phyloP scores from a whole-genome alignment of 2,797 vertebrate genomes.

The Microctenopoma lineatum region DNA sequence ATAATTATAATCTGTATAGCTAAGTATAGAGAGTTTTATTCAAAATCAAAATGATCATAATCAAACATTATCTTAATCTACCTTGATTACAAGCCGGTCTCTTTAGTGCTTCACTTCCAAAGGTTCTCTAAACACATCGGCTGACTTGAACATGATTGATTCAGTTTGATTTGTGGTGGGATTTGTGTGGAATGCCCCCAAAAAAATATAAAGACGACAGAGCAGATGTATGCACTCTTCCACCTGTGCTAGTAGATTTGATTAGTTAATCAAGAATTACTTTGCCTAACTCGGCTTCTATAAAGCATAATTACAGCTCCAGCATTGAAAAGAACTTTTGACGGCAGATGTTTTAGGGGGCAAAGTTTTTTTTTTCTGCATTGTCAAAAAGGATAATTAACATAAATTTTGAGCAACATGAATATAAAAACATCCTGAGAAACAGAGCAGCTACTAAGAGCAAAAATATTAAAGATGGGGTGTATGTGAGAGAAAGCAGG shows the following conservation, averaged over 20 bases:
- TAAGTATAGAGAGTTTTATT: slow-evolving; percentile 37
- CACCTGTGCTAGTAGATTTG: slow-evolving; percentile 73
- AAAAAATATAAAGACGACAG: slow-evolving; percentile 38
- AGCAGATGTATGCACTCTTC: slow-evolving; percentile 59
- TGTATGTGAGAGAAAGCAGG: slow-evolving; percentile 16
- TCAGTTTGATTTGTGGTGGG: slow-evolving; percentile 50
- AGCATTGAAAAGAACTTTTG: slow-evolving; percentile 29
- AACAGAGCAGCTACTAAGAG: slow-evolving; percentile 10
- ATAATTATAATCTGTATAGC: slow-evolving; percentile 45
- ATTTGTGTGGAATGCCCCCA: slow-evolving; percentile 23
- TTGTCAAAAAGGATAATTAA: slow-evolving; percentile 16
- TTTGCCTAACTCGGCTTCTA: slow-evolving; percentile 61
- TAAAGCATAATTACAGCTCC: slow-evolving; percentile 65
- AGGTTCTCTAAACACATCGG: slow-evolving; percentile 20
- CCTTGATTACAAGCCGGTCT: slow-evolving; percentile 60
- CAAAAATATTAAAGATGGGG: slow-evolving; percentile 7
- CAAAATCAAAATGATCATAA: slow-evolving; percentile 57
- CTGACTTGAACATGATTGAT: slow-evolving; percentile 37
- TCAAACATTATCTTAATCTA: slow-evolving; percentile 65
- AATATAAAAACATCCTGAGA: slow-evolving; percentile 2
- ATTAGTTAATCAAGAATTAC: slow-evolving; percentile 77
- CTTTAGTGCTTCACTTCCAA: slow-evolving; percentile 9
- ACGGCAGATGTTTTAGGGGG: slow-evolving; percentile 64
- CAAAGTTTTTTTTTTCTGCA: slow-evolving; percentile 23
- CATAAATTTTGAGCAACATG: slow-evolving; percentile 26